These are phyloP conservation scores for Pseudonaja textilis DNA, from an alignment of 2,113 vertebrate genomes.

Conservation along the genomic window DNA sequence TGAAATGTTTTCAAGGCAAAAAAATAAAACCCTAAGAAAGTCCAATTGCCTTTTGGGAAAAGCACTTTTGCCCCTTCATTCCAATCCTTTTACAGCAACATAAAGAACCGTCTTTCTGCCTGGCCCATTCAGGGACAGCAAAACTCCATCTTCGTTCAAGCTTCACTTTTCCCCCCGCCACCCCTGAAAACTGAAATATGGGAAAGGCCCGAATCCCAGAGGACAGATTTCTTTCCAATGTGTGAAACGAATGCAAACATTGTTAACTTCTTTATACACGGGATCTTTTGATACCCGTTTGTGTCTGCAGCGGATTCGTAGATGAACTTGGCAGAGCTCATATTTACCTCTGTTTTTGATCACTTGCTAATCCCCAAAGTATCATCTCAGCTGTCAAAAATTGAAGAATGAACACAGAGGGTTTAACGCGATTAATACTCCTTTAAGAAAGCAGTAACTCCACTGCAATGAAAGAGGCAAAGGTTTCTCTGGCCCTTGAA, in stretches of 20 bases:
- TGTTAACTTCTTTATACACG: constrained; percentile 28
- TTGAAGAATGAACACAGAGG: background rate
- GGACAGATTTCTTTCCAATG: constrained; percentile 8
- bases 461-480: background rate
- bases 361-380: background rate
- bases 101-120: background rate
- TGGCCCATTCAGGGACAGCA: background rate
- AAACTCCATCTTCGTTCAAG: background rate
- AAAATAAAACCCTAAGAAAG: background rate
- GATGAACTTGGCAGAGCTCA: background rate
- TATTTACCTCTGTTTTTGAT: background rate
- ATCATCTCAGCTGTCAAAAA: constrained; percentile 10
- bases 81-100: background rate
- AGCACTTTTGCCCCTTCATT: background rate
- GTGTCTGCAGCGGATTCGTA: background rate
- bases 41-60: background rate
- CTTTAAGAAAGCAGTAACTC: background rate
- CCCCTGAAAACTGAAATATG: background rate
- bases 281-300: constrained; percentile 50
- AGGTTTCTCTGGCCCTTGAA: too few species aligned
- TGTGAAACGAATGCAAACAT: constrained; percentile 19
- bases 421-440: background rate
- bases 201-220: background rate
- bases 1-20: background rate
- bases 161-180: background rate